A percentile compares a stretch with the other conserved stretches of the same genome.
These are phyloP conservation scores for Agrochola lychnidis DNA, from an alignment of 2,888 invertebrate species.

Conservation along the genomic window DNA sequence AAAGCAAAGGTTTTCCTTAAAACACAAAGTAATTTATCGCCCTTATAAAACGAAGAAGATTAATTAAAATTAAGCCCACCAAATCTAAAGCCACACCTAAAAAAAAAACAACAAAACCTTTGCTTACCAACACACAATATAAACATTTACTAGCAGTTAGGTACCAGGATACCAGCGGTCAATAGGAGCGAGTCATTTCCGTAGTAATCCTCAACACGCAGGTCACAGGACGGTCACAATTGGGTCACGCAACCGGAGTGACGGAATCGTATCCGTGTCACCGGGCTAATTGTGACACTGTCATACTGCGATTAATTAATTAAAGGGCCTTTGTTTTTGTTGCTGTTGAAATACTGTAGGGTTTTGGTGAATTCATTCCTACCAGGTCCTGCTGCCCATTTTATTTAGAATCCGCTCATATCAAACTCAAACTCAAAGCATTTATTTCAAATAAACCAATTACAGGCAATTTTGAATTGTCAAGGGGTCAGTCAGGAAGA, in stretches of 20 bases:
- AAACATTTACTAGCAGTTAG: not conserved
- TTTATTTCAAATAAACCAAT: too few species aligned
- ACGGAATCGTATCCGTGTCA: conserved; percentile 48
- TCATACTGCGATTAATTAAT: conserved; percentile 45
- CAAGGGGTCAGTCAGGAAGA: too few species aligned
- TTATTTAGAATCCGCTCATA: not conserved
- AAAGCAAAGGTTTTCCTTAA: too few species aligned
- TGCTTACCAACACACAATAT: not conserved
- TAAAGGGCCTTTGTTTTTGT: conserved; percentile 35
- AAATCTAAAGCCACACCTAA: not conserved
- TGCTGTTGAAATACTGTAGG: not conserved
- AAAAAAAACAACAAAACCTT: not conserved
- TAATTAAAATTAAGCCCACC: not conserved
- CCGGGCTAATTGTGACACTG: conserved; percentile 36
- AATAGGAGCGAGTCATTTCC: conserved; percentile 27
- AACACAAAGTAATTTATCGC: too few species aligned
- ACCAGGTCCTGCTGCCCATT: not conserved
- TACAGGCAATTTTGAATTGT: too few species aligned
- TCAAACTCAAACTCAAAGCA: too few species aligned
- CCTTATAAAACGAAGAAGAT: not conserved
- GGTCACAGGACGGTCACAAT: conserved; percentile 37
- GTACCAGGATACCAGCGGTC: conserved; percentile 45
- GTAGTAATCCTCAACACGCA: conserved; percentile 39
- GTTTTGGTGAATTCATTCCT: not conserved
- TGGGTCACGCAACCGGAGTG: conserved; percentile 44